Conservation (phyloP, 2,888 invertebrate genomes). For the Caenorhabditis imperialis region DNA sequence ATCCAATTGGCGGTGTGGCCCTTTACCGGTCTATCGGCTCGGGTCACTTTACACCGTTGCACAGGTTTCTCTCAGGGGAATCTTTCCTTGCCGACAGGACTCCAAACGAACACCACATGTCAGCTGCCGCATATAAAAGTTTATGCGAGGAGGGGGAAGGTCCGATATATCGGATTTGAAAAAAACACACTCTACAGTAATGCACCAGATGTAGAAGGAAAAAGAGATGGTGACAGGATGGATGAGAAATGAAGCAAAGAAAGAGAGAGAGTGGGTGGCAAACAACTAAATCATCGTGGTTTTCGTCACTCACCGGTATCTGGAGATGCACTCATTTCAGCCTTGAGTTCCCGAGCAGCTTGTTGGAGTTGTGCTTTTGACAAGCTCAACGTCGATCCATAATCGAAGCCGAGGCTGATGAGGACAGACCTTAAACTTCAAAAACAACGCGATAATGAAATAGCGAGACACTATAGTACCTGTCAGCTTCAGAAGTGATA, state of each 20-base stretch:
- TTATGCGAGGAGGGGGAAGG: slow-evolving; percentile 28
- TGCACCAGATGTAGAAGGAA: slow-evolving; percentile 14
- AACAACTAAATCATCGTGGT: not conserved
- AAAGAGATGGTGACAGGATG: not conserved
- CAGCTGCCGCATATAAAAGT: slow-evolving; percentile 50
- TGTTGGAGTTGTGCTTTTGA: slow-evolving; percentile 6
- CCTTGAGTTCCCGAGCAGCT: slow-evolving; percentile 8
- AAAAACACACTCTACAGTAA: slow-evolving; percentile 29
- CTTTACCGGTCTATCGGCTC: slow-evolving; percentile 11
- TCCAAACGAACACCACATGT: slow-evolving; percentile 42
- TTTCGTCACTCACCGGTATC: slow-evolving; percentile 60
- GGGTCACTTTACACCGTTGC: slow-evolving; percentile 32
- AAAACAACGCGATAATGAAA: not conserved
- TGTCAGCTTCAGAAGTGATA: slow-evolving; percentile 54
- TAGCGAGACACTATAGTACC: slow-evolving; percentile 18
- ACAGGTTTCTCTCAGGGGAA: slow-evolving; percentile 3
- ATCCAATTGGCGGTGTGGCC: slow-evolving; percentile 1
- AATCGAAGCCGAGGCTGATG: slow-evolving; percentile 66
- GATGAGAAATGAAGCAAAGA: slow-evolving; percentile 1
- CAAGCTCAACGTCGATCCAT: slow-evolving; percentile 53
- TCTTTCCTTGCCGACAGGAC: slow-evolving; percentile 3
- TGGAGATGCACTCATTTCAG: slow-evolving; percentile 52
- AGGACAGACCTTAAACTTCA: slow-evolving; percentile 59
- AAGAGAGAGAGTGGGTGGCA: slow-evolving; percentile 5
- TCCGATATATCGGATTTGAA: slow-evolving; percentile 17